Conservation (phyloP, 2,797 vertebrate genomes). For the Centropyge bicolor region DNA sequence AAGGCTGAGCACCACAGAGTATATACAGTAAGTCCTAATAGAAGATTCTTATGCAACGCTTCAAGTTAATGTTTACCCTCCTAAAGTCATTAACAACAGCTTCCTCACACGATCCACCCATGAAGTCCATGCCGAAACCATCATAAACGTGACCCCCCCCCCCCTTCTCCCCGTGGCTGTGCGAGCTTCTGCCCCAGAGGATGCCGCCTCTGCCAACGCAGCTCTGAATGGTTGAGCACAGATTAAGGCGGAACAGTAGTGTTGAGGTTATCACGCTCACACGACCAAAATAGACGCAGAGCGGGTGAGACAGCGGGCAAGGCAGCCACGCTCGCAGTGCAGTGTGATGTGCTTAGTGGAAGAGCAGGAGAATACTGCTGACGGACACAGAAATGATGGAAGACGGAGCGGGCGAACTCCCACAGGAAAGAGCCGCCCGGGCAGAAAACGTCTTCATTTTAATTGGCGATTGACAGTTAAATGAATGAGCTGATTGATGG, state of each 20-base stretch:
- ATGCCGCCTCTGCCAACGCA: conserved; percentile 62
- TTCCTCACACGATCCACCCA: conserved; percentile 12
- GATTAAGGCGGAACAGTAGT: conserved; percentile 83
- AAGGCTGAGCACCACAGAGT: conserved; percentile 9
- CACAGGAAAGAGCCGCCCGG: conserved; percentile 17
- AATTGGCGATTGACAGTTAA: conserved; percentile 32
- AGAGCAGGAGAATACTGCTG: conserved; percentile 69
- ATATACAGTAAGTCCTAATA: neutral
- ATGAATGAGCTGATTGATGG: conserved; percentile 30
- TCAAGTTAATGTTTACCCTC: conserved; percentile 20
- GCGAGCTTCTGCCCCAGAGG: conserved; percentile 58
- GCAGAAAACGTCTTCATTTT: conserved; percentile 31
- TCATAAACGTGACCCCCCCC: conserved; percentile 52
- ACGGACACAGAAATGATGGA: conserved; percentile 56
- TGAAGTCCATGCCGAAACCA: conserved; percentile 26
- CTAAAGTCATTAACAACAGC: conserved; percentile 2
- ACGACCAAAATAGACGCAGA: conserved; percentile 85
- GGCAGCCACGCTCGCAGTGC: conserved; percentile 65
- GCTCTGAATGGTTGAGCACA: conserved; percentile 75
- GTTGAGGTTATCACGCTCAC: conserved; percentile 86
- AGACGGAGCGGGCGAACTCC: conserved; percentile 55
- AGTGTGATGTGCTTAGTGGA: conserved; percentile 66
- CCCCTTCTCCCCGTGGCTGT: conserved; percentile 5
- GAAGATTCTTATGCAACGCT: conserved; percentile 10
- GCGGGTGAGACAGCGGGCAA: conserved; percentile 77